Evolutionary conservation across 2,797 vertebrate genomes (phyloP).

Genomic region (Telmatherina bonti): DNA sequence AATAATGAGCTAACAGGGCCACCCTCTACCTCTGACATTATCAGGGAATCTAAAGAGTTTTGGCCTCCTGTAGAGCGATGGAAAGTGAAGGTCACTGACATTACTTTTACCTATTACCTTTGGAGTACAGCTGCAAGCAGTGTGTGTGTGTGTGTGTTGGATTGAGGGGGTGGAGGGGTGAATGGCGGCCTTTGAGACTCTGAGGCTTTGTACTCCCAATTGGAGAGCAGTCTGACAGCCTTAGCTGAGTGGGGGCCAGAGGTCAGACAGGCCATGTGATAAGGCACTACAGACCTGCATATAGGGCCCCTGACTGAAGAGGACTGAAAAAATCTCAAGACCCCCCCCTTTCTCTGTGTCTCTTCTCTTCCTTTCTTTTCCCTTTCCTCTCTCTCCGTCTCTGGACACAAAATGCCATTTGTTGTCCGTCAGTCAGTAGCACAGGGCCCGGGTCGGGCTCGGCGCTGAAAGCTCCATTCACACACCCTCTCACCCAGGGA

Average conservation of each 20-base stretch:
- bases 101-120: constrained; percentile 83
- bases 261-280: constrained; percentile 82
- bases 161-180: too few species aligned
- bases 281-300: constrained; percentile 75
- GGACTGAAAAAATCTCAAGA: constrained; percentile 65
- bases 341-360: constrained; percentile 22
- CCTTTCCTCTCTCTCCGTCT: constrained; percentile 36
- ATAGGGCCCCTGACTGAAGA: constrained; percentile 67
- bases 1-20: constrained; percentile 59
- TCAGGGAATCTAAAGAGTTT: constrained; percentile 79
- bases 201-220: constrained; percentile 62
- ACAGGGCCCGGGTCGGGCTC: constrained; percentile 78
- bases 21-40: constrained; percentile 70
- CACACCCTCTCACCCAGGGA: constrained; percentile 88
- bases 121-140: constrained; percentile 57
- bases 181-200: constrained; percentile 75
- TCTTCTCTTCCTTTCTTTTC: constrained; percentile 57
- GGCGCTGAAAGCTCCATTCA: constrained; percentile 92
- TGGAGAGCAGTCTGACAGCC: constrained; percentile 71
- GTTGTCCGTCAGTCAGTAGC: constrained; percentile 94
- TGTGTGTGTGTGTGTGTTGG: constrained; percentile 30
- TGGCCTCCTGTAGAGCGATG: constrained; percentile 67
- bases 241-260: constrained; percentile 68
- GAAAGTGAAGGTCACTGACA: constrained; percentile 81
- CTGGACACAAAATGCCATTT: constrained; percentile 90